Evolutionary conservation across 2,888 invertebrate genomes (phyloP), one percentile per base, ranked within the genome.

Genomic region (Germaria angustata): DNA sequence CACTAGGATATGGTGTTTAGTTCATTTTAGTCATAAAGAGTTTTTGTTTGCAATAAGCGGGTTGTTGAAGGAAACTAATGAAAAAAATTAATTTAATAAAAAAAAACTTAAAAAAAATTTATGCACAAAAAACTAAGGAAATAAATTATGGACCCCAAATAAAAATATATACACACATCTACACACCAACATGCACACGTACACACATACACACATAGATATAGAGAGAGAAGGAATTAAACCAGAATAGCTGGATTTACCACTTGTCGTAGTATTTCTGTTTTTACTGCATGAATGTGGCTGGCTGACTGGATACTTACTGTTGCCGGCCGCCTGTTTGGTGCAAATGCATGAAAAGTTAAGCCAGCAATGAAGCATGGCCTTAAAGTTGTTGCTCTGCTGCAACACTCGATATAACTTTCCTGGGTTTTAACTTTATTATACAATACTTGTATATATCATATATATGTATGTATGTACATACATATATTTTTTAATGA

Each of bases 161-260:
- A 82, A 73, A 76, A 59, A 53, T 1, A 66, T 11, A 39, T 1
- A 20, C 13, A 57, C 15, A 57, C 0, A 41, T n/a, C 22, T n/a
- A 22, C 55, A 61, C 53, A 63, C 46, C 80, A 77, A 75, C 81
- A 0, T 28, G n/a, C 4, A 20, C 13, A 57, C 15, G 36, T 1
- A 41, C 22, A 39, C 22, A 22, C 55, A 61, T 49, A 63, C 46
- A 81, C 79, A 75, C 81, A 0, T 28, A 44, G 8, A 22, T 49
- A 57, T 46, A 63, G 41, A 81, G 71, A 75, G 80, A 57, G n/a
- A 72, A 61, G 68, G 59, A 81, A 80, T 84, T 82, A 87, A 88
- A 88, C 88, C 89, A 85, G 88, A 87, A 86, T 78, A 84, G 87
- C 89, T 87, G 89, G 88, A 86, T 87, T 85, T 85, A 84, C 85